phyloP scores from a whole-genome alignment of 2,888 invertebrate species.

The Leptinotarsa juncta region DNA sequence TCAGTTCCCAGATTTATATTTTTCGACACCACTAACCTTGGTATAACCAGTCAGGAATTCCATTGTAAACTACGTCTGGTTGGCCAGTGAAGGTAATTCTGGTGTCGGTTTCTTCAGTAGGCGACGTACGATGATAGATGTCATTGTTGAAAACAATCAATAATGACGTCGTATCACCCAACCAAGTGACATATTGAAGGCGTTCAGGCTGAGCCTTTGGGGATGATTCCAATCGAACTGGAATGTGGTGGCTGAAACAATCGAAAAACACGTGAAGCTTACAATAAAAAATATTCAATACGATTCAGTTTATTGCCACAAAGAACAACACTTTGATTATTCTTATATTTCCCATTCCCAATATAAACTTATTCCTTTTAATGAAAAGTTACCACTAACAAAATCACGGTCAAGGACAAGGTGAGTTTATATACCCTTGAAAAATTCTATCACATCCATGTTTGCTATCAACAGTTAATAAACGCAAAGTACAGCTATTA shows the following conservation, averaged over 20 bases:
- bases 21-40: slow-evolving; percentile 74
- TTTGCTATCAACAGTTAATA: slow-evolving; percentile 9
- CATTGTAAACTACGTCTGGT: slow-evolving; percentile 89
- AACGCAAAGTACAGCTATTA: neutral
- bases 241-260: slow-evolving; percentile 80
- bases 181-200: slow-evolving; percentile 87
- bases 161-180: slow-evolving; percentile 81
- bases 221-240: slow-evolving; percentile 82
- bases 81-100: slow-evolving; percentile 81
- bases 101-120: slow-evolving; percentile 75
- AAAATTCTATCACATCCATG: neutral
- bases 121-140: slow-evolving; percentile 84
- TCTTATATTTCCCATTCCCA: too few species aligned
- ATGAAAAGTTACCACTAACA: too few species aligned
- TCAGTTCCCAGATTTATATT: neutral
- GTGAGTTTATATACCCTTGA: neutral
- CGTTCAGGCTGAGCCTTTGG: slow-evolving; percentile 76
- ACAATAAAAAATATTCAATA: neutral
- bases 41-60: slow-evolving; percentile 96
- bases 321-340: too few species aligned
- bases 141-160: slow-evolving; percentile 89
- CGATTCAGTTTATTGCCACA: too few species aligned
- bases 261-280: neutral
- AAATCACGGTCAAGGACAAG: neutral
- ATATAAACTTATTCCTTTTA: too few species aligned